These are phyloP conservation scores for Sphyrna mokarran DNA, from an alignment of 2,113 vertebrate species.

Conservation along the genomic window DNA sequence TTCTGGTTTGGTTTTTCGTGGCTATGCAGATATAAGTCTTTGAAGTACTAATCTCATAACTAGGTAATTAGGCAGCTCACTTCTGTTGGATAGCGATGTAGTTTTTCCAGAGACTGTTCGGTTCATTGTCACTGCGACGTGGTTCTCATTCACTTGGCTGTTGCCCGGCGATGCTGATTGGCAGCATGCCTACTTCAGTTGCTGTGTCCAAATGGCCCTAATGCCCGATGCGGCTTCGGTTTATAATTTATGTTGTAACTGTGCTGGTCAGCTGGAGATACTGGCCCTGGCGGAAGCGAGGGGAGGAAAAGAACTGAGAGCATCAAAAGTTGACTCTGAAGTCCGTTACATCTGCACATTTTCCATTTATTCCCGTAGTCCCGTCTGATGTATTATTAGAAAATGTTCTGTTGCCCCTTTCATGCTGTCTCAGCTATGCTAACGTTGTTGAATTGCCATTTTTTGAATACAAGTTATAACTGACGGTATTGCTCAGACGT, in stretches of 20 bases:
- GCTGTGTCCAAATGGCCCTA: background rate
- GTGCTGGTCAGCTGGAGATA: background rate
- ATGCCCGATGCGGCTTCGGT: background rate
- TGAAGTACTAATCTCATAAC: slow-evolving; percentile 15
- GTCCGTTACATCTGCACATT: background rate
- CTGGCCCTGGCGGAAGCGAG: background rate
- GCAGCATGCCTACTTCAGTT: background rate
- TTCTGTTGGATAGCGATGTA: slow-evolving; percentile 3
- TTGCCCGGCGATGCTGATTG: slow-evolving; percentile 30
- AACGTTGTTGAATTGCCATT: background rate
- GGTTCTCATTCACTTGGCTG: slow-evolving; percentile 14
- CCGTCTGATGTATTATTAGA: background rate
- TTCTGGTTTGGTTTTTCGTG: background rate
- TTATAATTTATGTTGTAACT: background rate
- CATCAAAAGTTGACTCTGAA: background rate
- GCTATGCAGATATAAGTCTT: background rate
- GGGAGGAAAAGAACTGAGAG: background rate
- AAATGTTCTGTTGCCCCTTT: background rate
- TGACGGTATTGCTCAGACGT: background rate
- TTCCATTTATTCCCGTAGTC: background rate
- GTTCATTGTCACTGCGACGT: background rate
- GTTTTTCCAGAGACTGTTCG: background rate
- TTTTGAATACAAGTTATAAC: background rate
- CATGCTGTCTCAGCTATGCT: background rate
- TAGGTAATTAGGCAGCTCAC: slow-evolving; percentile 31